These are phyloP conservation scores for Psilanteris sp. DNA, from an alignment of 1,140 invertebrate genomes.

Conservation along the genomic window DNA sequence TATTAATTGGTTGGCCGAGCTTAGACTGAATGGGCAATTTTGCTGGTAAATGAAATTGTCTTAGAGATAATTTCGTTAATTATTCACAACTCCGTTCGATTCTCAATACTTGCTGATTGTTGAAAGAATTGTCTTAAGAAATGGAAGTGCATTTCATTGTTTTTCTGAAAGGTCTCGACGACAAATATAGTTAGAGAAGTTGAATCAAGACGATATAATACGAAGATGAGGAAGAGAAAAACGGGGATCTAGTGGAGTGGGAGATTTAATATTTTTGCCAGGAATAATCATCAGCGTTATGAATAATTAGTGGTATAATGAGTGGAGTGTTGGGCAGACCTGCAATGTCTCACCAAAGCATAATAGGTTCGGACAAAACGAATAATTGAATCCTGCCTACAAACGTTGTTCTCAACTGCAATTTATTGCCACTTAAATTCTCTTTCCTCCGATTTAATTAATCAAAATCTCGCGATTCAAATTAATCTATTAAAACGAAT, in stretches of 20 bases:
- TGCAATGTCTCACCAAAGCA: conserved; percentile 76
- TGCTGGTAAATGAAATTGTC: conserved; percentile 42
- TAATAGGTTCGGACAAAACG: conserved; percentile 74
- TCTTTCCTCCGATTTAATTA: conserved; percentile 8
- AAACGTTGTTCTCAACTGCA: conserved; percentile 75
- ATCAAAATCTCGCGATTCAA: conserved; percentile 1
- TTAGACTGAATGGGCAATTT: conserved; percentile 31
- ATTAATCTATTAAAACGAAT: background rate
- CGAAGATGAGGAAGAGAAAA: conserved; percentile 22
- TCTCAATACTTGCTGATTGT: conserved; percentile 47
- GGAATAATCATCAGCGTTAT: conserved; percentile 74
- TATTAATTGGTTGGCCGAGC: conserved; percentile 37
- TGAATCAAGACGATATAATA: conserved; percentile 48
- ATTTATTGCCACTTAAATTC: conserved; percentile 44
- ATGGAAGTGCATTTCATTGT: conserved; percentile 61
- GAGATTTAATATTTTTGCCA: conserved; percentile 72
- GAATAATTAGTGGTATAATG: conserved; percentile 81
- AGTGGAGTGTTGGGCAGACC: conserved; percentile 78
- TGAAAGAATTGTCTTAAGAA: conserved; percentile 54
- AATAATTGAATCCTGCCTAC: conserved; percentile 66
- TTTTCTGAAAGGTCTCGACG: conserved; percentile 50
- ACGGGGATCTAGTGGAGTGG: conserved; percentile 42
- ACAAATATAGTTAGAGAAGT: conserved; percentile 47
- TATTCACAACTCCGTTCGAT: conserved; percentile 54
- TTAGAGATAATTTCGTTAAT: conserved; percentile 52